Conservation (phyloP, 1,140 invertebrate genomes). For the Leptinotarsa texana region DNA sequence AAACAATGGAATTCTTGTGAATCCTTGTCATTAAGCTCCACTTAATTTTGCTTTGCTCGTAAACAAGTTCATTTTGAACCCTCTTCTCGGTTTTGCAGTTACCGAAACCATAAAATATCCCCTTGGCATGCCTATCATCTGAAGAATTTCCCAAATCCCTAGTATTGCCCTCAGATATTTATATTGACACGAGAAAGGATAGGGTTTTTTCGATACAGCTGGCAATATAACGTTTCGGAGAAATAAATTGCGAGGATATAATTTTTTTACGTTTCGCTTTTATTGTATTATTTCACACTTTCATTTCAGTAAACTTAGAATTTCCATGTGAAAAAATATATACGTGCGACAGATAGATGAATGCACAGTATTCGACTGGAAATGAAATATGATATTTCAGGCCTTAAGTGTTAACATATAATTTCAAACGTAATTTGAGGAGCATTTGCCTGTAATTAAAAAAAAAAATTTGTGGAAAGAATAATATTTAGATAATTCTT, state of each 20-base stretch:
- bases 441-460: too few relatives aligned
- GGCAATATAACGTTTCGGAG: background rate
- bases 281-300: too few relatives aligned
- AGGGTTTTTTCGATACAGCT: background rate
- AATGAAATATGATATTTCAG: too few relatives aligned
- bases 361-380: too few relatives aligned
- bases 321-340: too few relatives aligned
- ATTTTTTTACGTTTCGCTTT: background rate
- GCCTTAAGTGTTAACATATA: too few relatives aligned
- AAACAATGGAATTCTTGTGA: background rate
- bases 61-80: slow-evolving; percentile 5
- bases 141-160: background rate
- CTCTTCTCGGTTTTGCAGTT: background rate
- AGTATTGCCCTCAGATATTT: slow-evolving; percentile 2
- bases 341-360: too few relatives aligned
- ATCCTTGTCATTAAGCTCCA: background rate
- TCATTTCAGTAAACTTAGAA: too few relatives aligned
- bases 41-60: background rate
- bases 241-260: background rate
- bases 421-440: too few relatives aligned
- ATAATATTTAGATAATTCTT: too few relatives aligned
- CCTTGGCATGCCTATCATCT: background rate
- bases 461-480: too few relatives aligned
- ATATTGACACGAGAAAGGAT: background rate
- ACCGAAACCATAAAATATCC: background rate